Evolutionary conservation across 2,888 invertebrate species (phyloP), one percentile per base, ranked within the genome.

Genomic region (Oscheius sp.): DNA sequence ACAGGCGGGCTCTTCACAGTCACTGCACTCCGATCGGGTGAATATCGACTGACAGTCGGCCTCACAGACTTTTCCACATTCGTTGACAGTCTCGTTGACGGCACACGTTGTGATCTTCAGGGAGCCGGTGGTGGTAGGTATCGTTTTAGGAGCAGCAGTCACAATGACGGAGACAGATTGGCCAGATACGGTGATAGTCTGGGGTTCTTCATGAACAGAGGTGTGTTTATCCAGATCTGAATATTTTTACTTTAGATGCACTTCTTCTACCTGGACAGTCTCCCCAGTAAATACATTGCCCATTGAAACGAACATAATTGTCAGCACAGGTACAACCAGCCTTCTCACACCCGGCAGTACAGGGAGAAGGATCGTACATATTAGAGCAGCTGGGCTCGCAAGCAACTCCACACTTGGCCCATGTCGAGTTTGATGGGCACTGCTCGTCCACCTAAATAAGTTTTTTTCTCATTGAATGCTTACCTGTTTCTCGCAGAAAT

Each of bases 261-360:
- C 3, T 5, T 12, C 5, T 24, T 24, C 26, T 20, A 70, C 82
- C 78, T 33, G 84, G 84, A 68, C 84, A 84, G 41, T 84, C 79
- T 28, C 76, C 79, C 84, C 84, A 85, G 45, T 77, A 78, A 57
- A 85, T 79, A 71, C 84, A 84, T 41, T 76, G 28, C 26, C 82
- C 82, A 54, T 83, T 68, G 57, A 76, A 75, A 20, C 84, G 67
- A 8, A 84, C 84, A 65, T 82, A 82, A 68, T 84, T 85, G 50
- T 83, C 84, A 6, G 79, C 79, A 64, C 84, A 84, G 12, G 82
- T 85, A 68, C 84, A 84, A n/a, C 74, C 82, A 1, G 83, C 78
- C 49, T 77, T 73, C 67, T 80, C 80, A 50, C 84, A 84, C 20
- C 72, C 72, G 12, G 81, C 75, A 1, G 78, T 80, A 41, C 84